phyloP scores from a whole-genome alignment of 2,797 vertebrate genomes.

The Galaxias olidus region DNA sequence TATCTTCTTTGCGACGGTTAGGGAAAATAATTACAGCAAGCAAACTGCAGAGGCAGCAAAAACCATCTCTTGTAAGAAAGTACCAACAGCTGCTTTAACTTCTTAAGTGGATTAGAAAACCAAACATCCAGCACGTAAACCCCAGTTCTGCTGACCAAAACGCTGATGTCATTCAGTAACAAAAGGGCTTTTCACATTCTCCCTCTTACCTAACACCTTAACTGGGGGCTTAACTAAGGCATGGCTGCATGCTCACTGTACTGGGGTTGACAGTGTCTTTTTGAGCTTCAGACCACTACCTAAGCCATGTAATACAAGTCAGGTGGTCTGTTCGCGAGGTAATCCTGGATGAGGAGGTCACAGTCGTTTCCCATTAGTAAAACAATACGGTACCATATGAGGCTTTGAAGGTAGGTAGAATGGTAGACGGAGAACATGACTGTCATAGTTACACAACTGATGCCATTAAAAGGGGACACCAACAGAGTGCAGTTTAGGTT shows the following conservation, averaged over 20 bases:
- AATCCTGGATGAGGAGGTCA: constrained; percentile 46
- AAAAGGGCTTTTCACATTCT: constrained; percentile 40
- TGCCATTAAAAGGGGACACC: not conserved
- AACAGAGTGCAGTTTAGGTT: too few relatives aligned
- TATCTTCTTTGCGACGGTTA: too few relatives aligned
- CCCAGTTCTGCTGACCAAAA: constrained; percentile 24
- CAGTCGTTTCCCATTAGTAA: constrained; percentile 44
- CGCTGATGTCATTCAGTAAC: constrained; percentile 40
- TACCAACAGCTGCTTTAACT: constrained; percentile 10
- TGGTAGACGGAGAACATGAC: not conserved
- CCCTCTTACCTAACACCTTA: constrained; percentile 34
- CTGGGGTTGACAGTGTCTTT: constrained; percentile 7
- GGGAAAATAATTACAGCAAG: too few relatives aligned
- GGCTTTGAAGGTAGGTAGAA: constrained; percentile 23
- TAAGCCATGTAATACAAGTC: constrained; percentile 45
- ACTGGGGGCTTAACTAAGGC: not conserved
- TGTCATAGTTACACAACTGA: constrained; percentile 33
- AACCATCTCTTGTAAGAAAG: not conserved
- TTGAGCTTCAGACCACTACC: constrained; percentile 28
- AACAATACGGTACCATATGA: constrained; percentile 38
- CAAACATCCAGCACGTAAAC: constrained; percentile 25
- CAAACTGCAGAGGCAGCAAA: not conserved
- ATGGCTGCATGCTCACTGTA: not conserved
- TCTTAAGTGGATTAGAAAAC: constrained; percentile 35
- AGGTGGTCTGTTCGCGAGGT: constrained; percentile 39